Percentiles rank a stretch among this genome's conserved stretches.
phyloP scores from a whole-genome alignment of 2,888 invertebrate species.

The Oconnorella tubifera region DNA sequence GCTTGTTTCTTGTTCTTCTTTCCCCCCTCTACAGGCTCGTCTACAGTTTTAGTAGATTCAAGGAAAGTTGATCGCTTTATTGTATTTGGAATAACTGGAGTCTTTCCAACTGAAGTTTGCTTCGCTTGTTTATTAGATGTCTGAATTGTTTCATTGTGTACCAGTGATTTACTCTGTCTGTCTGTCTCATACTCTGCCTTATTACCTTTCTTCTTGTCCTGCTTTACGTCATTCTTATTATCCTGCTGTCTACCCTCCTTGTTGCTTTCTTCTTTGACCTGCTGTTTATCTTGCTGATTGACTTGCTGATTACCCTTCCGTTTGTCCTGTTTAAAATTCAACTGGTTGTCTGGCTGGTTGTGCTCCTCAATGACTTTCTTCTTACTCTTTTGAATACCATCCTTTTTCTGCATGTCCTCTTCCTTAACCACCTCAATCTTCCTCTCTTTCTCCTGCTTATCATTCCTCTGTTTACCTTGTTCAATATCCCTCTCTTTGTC shows the following conservation, averaged over 20 bases:
- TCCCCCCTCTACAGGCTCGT: too few relatives aligned
- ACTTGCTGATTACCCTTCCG: neutral
- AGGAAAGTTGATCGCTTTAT: too few relatives aligned
- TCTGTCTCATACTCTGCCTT: neutral
- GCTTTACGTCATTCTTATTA: neutral
- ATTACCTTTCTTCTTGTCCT: neutral
- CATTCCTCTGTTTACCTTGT: neutral
- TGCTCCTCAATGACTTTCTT: neutral
- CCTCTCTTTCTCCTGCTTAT: neutral
- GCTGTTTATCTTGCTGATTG: neutral
- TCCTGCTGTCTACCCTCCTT: neutral
- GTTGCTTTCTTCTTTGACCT: neutral
- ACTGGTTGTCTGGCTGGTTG: neutral
- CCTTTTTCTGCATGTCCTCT: neutral
- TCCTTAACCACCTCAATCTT: neutral
- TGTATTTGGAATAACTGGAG: too few relatives aligned
- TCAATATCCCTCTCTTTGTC: neutral
- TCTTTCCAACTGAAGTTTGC: too few relatives aligned
- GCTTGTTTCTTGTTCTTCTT: too few relatives aligned
- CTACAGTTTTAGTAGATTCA: too few relatives aligned
- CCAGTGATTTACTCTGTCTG: neutral
- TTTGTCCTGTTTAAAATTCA: neutral
- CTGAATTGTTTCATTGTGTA: too few relatives aligned
- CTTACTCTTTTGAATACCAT: neutral
- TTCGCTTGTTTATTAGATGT: too few relatives aligned